A percentile compares a stretch with the other conserved stretches of the same genome.
These are phyloP conservation scores for Phorcus lineatus DNA, from an alignment of 2,888 invertebrate species.

Conservation along the genomic window DNA sequence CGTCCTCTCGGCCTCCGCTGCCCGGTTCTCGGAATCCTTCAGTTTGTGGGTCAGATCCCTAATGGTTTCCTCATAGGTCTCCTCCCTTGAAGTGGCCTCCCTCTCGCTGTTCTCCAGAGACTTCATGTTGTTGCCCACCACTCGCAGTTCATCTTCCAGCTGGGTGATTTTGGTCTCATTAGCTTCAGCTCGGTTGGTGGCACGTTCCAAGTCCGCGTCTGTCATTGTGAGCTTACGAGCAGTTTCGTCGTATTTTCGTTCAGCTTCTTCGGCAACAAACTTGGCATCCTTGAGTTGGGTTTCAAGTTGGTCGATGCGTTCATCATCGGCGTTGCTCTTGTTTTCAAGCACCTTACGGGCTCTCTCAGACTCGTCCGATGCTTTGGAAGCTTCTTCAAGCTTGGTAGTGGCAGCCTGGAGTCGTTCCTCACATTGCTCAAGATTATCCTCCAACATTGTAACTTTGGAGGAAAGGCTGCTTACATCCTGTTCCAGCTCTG, in stretches of 20 bases:
- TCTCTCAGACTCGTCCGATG: slow-evolving; percentile 78
- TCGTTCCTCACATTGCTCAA: neutral
- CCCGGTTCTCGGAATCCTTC: slow-evolving; percentile 93
- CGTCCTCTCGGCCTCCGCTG: slow-evolving; percentile 99
- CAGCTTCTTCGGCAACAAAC: slow-evolving; percentile 79
- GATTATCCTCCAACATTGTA: neutral
- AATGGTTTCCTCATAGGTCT: slow-evolving; percentile 65
- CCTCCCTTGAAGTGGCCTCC: slow-evolving; percentile 79
- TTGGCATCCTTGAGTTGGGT: slow-evolving; percentile 57
- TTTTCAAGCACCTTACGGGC: slow-evolving; percentile 95
- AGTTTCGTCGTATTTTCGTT: slow-evolving; percentile 98
- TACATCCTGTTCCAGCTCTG: neutral
- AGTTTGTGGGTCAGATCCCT: slow-evolving; percentile 59
- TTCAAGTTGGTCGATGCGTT: slow-evolving; percentile 56
- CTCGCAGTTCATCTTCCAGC: neutral
- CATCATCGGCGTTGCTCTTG: slow-evolving; percentile 88
- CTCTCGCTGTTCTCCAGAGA: slow-evolving; percentile 96
- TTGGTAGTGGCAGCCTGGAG: neutral
- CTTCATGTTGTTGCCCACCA: slow-evolving; percentile 97
- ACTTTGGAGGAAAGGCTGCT: neutral
- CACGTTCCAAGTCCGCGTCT: slow-evolving; percentile 60
- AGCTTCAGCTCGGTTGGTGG: slow-evolving; percentile 57
- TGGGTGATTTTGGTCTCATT: slow-evolving; percentile 75
- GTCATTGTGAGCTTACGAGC: slow-evolving; percentile 60
- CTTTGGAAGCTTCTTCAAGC: slow-evolving; percentile 15